Evolutionary conservation across 2,888 invertebrate species (phyloP).

Genomic region (Drosophila colorata): DNA sequence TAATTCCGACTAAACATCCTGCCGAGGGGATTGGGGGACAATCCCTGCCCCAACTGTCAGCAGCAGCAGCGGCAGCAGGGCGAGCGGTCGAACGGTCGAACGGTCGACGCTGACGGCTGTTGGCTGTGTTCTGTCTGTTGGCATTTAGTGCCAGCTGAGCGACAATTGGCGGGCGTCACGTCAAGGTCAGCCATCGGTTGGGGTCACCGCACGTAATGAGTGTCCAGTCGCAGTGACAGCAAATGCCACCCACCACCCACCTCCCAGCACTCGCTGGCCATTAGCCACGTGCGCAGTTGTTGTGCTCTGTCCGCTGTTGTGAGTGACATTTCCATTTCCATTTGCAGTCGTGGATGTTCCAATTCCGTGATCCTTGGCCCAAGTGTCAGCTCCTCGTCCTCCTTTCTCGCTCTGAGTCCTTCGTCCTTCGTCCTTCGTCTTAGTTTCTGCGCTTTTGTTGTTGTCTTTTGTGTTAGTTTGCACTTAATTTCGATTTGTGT

Average conservation of each 20-base stretch:
- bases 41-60: slow-evolving; percentile 17
- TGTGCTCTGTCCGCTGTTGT: background rate
- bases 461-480: slow-evolving; percentile 51
- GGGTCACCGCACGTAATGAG: slow-evolving; percentile 29
- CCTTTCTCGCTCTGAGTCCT: too few relatives aligned
- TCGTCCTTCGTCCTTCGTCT: background rate
- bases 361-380: slow-evolving; percentile 4
- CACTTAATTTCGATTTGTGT: slow-evolving; percentile 76
- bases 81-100: too few relatives aligned
- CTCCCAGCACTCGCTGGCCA: background rate
- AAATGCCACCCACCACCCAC: background rate
- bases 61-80: background rate
- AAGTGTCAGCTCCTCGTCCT: background rate
- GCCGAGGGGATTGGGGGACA: background rate
- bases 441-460: slow-evolving; percentile 1
- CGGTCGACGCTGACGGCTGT: background rate
- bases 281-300: too few relatives aligned
- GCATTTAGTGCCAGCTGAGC: slow-evolving; percentile 69
- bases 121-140: slow-evolving; percentile 41
- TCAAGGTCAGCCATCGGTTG: slow-evolving; percentile 63
- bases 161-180: slow-evolving; percentile 66
- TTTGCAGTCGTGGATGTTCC: slow-evolving; percentile 14
- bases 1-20: background rate
- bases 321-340: slow-evolving; percentile 2
- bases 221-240: slow-evolving; percentile 7